Conservation (phyloP, 2,797 vertebrate species). For the Enteromius mattozi region DNA sequence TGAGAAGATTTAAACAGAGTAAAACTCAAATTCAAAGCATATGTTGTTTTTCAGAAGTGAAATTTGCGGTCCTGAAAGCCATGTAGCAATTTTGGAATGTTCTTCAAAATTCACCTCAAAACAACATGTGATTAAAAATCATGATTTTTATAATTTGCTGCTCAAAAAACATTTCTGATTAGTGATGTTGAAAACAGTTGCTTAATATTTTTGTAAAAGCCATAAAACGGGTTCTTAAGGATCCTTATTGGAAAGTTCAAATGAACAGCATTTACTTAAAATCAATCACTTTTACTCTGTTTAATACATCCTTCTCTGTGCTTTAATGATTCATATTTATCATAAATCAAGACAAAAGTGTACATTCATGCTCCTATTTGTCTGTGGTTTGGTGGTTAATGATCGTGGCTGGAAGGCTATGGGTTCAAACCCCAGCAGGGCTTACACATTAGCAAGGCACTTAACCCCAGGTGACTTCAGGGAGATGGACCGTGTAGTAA, state of each 20-base stretch:
- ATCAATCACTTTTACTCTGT: not conserved
- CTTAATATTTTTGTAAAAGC: not conserved
- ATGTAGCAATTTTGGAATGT: too few relatives aligned
- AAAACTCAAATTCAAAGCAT: too few relatives aligned
- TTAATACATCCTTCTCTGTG: not conserved
- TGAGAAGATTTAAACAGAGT: not conserved
- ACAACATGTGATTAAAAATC: too few relatives aligned
- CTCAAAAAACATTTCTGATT: not conserved
- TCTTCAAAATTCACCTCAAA: too few relatives aligned
- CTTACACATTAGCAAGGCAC: not conserved
- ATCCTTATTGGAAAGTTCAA: not conserved
- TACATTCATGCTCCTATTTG: not conserved
- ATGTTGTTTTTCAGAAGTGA: too few relatives aligned
- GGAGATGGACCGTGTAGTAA: conserved; percentile 13
- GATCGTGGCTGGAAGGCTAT: not conserved
- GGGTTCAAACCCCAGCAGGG: conserved; percentile 16
- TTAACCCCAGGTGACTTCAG: conserved; percentile 8
- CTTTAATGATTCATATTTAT: not conserved
- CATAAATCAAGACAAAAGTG: not conserved
- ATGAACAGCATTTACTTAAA: not conserved
- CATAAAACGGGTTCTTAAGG: not conserved
- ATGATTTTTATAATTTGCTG: not conserved
- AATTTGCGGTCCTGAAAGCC: too few relatives aligned
- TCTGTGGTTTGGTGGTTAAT: not conserved
- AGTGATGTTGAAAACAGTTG: not conserved